Base-by-base conservation (phyloP, 1,140 invertebrate species). In the Vollenhovia emeryi region DNA sequence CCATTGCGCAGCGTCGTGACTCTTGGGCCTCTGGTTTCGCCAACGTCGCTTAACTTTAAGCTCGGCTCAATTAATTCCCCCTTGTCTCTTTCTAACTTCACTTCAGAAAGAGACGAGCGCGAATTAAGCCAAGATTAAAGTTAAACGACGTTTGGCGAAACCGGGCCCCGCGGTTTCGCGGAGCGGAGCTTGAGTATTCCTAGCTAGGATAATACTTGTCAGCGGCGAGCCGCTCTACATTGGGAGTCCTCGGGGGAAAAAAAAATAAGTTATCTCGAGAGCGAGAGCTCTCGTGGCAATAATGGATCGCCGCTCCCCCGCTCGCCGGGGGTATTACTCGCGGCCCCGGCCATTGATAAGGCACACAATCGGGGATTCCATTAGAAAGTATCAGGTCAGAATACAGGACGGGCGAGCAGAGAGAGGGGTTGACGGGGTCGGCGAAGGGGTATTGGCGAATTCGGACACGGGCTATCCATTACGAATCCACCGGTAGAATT, bases 401-500 rank as follows among this genome's bases (percentile, higher is more conserved):
- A 64, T 87, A 76, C 82, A 66, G 74, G 82, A 76, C 40, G 76
- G 48, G 78, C 52, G 73, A 73, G 55, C n/a, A 36, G 33, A 36
- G 55, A 48, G 71, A 60, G 68, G 52, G 68, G 50, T 27, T 55
- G 69, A n/a, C 36, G 4, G 24, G 79, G 48, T 52, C 33, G 64
- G 73, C 73, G 82, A 66, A 48, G 59, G 21, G 52, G 86, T 91
- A 91, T 91, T 82, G 89, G 87, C 75, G 74, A 89, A 89, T 89
- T 90, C 86, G 91, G 92, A 93, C 92, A 93, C 80, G 90, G 89
- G 92, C 92, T 92, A 93, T 93, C 92, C 92, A 93, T 93, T 92
- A 93, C 88, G 89, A 86, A 90, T 90, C 84, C 89, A 80, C 86
- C 78, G 64, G 62, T 64, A 78, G 87, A 90, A 90, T 90, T 89